Percentiles rank a stretch among this genome's conserved stretches.
phyloP scores from a whole-genome alignment of 1,140 invertebrate genomes.

The Lepidostoma basale region DNA sequence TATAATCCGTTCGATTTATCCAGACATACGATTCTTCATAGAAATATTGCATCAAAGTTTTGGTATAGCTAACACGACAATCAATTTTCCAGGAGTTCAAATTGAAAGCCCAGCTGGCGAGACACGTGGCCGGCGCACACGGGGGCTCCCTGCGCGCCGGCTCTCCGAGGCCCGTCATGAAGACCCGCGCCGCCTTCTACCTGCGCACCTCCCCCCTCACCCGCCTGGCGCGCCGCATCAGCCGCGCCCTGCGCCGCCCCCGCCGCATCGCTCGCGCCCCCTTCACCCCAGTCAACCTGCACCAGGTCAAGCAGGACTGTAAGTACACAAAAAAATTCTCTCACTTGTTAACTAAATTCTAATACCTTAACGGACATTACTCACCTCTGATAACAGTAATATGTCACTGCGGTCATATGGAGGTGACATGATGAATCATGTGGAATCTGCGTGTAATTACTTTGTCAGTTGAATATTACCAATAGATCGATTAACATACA shows the following conservation, averaged over 20 bases:
- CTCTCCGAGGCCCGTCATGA: conserved; percentile 91
- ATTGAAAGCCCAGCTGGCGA: conserved; percentile 86
- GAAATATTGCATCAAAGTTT: not conserved
- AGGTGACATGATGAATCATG: no score
- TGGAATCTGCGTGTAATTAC: no score
- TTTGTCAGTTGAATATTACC: no score
- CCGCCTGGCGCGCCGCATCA: conserved; percentile 83
- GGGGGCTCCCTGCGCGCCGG: conserved; percentile 73
- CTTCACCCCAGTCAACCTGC: conserved; percentile 83
- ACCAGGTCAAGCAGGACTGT: conserved; percentile 86
- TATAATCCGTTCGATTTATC: not conserved
- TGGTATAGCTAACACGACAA: not conserved
- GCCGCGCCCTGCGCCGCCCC: conserved; percentile 81
- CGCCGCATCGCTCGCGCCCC: conserved; percentile 87
- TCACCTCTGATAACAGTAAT: no score
- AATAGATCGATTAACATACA: no score
- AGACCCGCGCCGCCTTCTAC: conserved; percentile 95
- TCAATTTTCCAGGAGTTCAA: conserved; percentile 77
- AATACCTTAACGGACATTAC: no score
- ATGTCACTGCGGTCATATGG: no score
- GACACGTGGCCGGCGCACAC: conserved; percentile 92
- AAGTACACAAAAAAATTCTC: conserved; percentile 51
- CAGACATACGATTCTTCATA: not conserved
- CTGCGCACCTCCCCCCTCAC: conserved; percentile 88
- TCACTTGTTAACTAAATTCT: no score